Conservation (phyloP, 2,797 vertebrate genomes). For the Rhinophrynus dorsalis region DNA sequence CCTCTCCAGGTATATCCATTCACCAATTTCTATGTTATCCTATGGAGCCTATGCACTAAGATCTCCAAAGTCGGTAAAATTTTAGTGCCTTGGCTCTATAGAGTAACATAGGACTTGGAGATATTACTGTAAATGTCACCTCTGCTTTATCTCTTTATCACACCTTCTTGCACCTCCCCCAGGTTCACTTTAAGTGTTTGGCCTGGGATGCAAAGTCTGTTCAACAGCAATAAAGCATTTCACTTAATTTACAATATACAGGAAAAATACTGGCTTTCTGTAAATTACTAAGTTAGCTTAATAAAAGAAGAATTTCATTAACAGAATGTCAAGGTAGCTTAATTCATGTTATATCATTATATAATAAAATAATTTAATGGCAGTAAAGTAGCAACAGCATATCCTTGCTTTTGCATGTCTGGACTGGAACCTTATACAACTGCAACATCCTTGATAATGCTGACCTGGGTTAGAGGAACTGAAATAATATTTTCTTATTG, state of each 20-base stretch:
- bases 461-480: not conserved
- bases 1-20: too few relatives aligned
- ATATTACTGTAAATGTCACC: too few relatives aligned
- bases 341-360: not conserved
- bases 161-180: too few relatives aligned
- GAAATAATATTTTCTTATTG: not conserved
- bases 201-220: not conserved
- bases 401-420: not conserved
- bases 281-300: constrained; percentile 11
- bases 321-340: constrained; percentile 6
- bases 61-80: too few relatives aligned
- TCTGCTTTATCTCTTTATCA: too few relatives aligned
- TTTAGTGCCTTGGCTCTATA: too few relatives aligned
- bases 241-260: not conserved
- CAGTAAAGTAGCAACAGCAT: not conserved
- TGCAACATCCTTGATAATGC: not conserved
- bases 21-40: too few relatives aligned
- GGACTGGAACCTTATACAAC: not conserved
- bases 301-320: constrained; percentile 10
- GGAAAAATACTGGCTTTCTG: not conserved
- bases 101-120: too few relatives aligned
- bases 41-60: too few relatives aligned
- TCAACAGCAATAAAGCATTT: not conserved
- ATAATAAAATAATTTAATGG: not conserved
- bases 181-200: not conserved